phyloP scores from a whole-genome alignment of 1,140 invertebrate species.

The Chironomus tepperi region DNA sequence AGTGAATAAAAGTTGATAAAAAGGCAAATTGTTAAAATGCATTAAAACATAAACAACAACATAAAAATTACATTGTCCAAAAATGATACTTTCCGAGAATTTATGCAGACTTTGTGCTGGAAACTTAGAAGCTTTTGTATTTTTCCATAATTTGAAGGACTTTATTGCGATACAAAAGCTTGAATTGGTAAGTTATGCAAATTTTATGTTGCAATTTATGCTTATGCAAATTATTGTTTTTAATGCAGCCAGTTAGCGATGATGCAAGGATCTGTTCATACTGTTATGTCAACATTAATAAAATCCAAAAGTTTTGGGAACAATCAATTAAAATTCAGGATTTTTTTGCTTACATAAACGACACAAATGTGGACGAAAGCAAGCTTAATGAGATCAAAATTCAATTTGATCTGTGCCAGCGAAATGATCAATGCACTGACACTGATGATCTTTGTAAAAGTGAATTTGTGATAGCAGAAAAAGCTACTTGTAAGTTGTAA shows the following conservation, averaged over 20 bases:
- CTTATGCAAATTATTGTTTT: not conserved
- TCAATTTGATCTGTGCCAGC: not conserved
- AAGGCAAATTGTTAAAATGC: too few relatives aligned
- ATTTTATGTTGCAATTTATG: not conserved
- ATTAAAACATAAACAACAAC: not conserved
- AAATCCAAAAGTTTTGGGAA: not conserved
- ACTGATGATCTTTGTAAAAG: not conserved
- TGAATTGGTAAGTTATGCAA: not conserved
- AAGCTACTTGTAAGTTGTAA: not conserved
- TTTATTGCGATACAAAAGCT: not conserved
- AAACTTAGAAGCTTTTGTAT: not conserved
- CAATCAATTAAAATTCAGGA: slow-evolving; percentile 8
- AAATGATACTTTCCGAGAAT: not conserved
- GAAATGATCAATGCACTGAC: not conserved
- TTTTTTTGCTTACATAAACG: not conserved
- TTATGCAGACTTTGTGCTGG: not conserved
- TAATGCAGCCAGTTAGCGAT: not conserved
- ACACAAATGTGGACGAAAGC: not conserved
- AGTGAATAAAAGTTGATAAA: too few relatives aligned
- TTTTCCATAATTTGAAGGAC: not conserved
- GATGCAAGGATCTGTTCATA: not conserved
- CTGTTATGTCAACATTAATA: not conserved
- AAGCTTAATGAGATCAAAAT: not conserved
- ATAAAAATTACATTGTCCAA: not conserved
- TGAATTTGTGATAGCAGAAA: not conserved